A percentile compares a stretch with the other conserved stretches of the same genome.
These are phyloP conservation scores for Saturnia japonica DNA, from an alignment of 2,888 invertebrate species.

Conservation along the genomic window DNA sequence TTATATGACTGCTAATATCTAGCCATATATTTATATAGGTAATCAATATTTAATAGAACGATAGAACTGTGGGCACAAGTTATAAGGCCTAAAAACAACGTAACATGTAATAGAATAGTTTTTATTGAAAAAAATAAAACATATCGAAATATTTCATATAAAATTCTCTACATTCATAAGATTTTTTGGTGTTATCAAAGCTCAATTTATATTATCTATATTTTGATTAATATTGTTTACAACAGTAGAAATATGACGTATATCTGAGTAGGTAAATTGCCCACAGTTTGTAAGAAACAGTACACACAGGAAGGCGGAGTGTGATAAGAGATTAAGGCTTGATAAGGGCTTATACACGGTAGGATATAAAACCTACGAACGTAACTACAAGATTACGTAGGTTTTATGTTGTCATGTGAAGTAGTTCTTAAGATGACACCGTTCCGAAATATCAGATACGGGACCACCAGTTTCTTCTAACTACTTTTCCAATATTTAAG, in stretches of 20 bases:
- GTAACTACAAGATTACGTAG: too few species aligned
- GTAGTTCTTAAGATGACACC: too few species aligned
- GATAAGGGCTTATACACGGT: too few species aligned
- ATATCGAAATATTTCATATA: slow-evolving; percentile 29
- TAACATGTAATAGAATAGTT: slow-evolving; percentile 25
- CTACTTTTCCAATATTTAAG: too few species aligned
- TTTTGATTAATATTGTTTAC: slow-evolving; percentile 20
- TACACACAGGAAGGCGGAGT: slow-evolving; percentile 44
- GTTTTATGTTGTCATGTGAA: too few species aligned
- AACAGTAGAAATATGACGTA: slow-evolving; percentile 10
- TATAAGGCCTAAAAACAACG: slow-evolving; percentile 35
- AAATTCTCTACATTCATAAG: slow-evolving; percentile 71
- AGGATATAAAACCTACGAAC: too few species aligned
- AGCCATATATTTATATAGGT: slow-evolving; percentile 19
- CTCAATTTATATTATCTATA: slow-evolving; percentile 45
- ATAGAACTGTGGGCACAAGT: slow-evolving; percentile 51
- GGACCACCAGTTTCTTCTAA: too few species aligned
- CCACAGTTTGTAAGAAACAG: slow-evolving; percentile 62
- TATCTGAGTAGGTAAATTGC: slow-evolving; percentile 38
- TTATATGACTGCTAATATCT: slow-evolving; percentile 46
- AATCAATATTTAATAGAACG: slow-evolving; percentile 37
- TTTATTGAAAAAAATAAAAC: slow-evolving; percentile 9
- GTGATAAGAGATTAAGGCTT: slow-evolving; percentile 25
- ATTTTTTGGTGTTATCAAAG: slow-evolving; percentile 69
- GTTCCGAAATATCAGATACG: too few species aligned